Evolutionary conservation across 2,797 vertebrate genomes (phyloP).

Genomic region (Danionella dracula): DNA sequence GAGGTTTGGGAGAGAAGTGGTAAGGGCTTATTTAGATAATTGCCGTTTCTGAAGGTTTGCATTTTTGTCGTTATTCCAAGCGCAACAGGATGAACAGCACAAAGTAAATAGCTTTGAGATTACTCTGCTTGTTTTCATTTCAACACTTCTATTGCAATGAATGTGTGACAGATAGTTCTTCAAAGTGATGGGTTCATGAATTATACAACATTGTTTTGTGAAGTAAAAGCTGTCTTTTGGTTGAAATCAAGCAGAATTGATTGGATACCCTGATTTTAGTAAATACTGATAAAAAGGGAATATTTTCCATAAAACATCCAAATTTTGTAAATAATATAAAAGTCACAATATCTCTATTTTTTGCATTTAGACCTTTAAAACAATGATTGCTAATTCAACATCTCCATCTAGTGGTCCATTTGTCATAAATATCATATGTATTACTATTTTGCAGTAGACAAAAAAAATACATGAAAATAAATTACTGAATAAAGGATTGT

Average conservation of each 20-base stretch:
- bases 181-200: conserved; percentile 5
- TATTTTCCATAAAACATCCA: no score
- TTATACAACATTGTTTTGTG: background rate
- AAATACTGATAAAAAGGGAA: no score
- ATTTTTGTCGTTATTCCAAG: conserved; percentile 35
- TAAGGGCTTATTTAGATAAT: conserved; percentile 43
- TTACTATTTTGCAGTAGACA: no score
- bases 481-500: no score
- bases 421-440: background rate
- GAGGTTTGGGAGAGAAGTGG: conserved; percentile 37
- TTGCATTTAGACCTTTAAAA: background rate
- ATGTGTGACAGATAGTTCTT: conserved; percentile 20
- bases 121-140: conserved; percentile 38
- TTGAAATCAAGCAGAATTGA: background rate
- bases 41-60: conserved; percentile 35
- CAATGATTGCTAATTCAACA: background rate
- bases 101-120: conserved; percentile 39
- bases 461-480: no score
- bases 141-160: conserved; percentile 6
- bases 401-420: conserved; percentile 8
- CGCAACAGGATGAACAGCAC: conserved; percentile 31
- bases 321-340: no score
- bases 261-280: no score
- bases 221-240: background rate
- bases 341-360: no score